Evolutionary conservation across 2,113 vertebrate species (phyloP), one percentile per base, ranked within the genome.

Genomic region (Vanacampus margaritifer): DNA sequence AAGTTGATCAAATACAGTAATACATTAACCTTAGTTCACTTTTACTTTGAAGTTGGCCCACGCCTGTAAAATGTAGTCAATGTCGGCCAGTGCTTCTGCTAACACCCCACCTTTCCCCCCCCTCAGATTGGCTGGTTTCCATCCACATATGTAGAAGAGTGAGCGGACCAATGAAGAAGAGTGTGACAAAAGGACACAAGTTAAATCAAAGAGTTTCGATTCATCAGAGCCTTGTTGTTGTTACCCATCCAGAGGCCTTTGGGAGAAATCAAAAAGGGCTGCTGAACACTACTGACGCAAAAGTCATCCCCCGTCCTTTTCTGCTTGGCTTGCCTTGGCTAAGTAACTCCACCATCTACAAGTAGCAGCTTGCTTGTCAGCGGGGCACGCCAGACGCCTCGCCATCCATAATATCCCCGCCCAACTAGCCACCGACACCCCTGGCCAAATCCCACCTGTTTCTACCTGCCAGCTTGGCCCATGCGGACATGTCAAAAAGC

Each of bases 141-240:
- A 63, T 99, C 97, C 76, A 98, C 97, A 0, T 99, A 99, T 0
- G 97, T 99, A 73, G 97, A 99, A 87, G 96, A 98, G 81, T 98
- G 92, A 95, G 64, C 9, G 26, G 53, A 63, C 16, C 32, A 0
- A 0, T 28, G 0, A 12, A 26, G 36, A 70, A 68, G 46, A 32
- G 14, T 16, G 36, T n/a, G n/a, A n/a, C n/a, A n/a, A 28, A 32
- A 32, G 28, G 28, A 32, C 4, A 32, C 24, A 3, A 6, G 21
- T 26, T 2, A 4, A 73, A 71, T 67, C 37, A 72, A 39, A 51
- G 41, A 67, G 74, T 57, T 65, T 37, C 28, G 8, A 70, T 43
- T 50, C 39, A 36, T 65, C 71, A 19, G 65, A 75, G 56, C 66
- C 28, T 8, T 21, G 73, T 12, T 65, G 79, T 83, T 71, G 65